Evolutionary conservation across 2,797 vertebrate genomes (phyloP).

Genomic region (Danionella dracula): DNA sequence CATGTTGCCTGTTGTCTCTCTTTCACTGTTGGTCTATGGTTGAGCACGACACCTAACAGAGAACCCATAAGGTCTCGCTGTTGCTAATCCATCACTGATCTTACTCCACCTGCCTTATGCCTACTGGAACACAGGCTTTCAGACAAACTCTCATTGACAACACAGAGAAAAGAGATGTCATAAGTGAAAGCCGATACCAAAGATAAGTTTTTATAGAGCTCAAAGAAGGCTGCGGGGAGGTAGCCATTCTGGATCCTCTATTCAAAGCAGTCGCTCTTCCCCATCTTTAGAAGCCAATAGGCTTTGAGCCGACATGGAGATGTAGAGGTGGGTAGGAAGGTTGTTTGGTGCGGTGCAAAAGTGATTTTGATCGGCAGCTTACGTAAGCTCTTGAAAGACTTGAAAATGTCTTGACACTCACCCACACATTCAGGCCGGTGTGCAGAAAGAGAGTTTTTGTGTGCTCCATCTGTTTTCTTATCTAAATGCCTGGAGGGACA

Average conservation of each 20-base stretch:
- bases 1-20: conserved; percentile 62
- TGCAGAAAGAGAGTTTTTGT: not conserved
- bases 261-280: conserved; percentile 16
- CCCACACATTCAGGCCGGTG: conserved; percentile 22
- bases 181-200: conserved; percentile 5
- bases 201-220: conserved; percentile 17
- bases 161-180: not conserved
- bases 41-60: conserved; percentile 59
- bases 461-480: not conserved
- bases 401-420: conserved; percentile 37
- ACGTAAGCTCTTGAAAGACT: conserved; percentile 35
- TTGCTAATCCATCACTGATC: conserved; percentile 38
- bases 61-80: conserved; percentile 44
- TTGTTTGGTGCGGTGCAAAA: conserved; percentile 15
- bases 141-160: conserved; percentile 4
- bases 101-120: not conserved
- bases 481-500: not conserved
- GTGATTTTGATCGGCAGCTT: conserved; percentile 33
- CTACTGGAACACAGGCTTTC: not conserved
- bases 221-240: conserved; percentile 14
- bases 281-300: conserved; percentile 20
- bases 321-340: conserved; percentile 34
- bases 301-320: conserved; percentile 20
- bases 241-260: conserved; percentile 11
- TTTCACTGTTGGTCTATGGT: conserved; percentile 60